Evolutionary conservation across 2,797 vertebrate species (phyloP).

Genomic region (Lithobates sylvaticus): DNA sequence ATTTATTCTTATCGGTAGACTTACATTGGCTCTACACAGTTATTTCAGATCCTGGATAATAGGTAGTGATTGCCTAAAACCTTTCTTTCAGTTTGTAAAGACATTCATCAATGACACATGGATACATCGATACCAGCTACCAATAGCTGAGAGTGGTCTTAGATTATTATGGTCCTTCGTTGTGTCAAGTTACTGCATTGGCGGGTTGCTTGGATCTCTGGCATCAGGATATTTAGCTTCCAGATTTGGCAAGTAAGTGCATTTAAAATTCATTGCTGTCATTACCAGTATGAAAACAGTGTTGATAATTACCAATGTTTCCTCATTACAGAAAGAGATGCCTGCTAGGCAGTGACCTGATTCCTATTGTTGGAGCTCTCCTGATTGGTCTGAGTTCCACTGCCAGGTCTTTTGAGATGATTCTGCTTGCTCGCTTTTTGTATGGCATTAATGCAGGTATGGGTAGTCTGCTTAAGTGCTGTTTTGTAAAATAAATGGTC

Average conservation of each 20-base stretch:
- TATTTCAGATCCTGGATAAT: background rate
- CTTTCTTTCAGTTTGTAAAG: constrained; percentile 78
- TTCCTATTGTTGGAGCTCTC: constrained; percentile 70
- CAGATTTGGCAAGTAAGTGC: constrained; percentile 81
- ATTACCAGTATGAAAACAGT: background rate
- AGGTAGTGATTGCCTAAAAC: background rate
- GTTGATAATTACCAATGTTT: background rate
- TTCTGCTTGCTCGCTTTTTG: constrained; percentile 79
- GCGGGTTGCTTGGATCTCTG: constrained; percentile 77
- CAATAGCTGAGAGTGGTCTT: constrained; percentile 68
- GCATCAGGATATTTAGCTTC: constrained; percentile 72
- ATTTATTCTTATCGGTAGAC: background rate
- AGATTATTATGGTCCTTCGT: constrained; percentile 83
- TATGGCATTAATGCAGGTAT: constrained; percentile 81
- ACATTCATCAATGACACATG: constrained; percentile 83
- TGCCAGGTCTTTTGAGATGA: constrained; percentile 83
- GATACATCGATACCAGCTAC: constrained; percentile 73
- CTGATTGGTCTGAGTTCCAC: constrained; percentile 78
- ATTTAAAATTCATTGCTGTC: background rate
- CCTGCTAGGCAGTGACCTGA: constrained; percentile 73
- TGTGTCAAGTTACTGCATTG: constrained; percentile 77
- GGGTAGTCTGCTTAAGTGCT: background rate
- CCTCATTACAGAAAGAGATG: constrained; percentile 78
- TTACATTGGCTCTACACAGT: background rate
- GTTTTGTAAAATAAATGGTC: no score